Percentiles rank a stretch among this genome's conserved stretches.
Conservation (phyloP, 2,113 vertebrate species). For the Hippocampus mohnikei region DNA sequence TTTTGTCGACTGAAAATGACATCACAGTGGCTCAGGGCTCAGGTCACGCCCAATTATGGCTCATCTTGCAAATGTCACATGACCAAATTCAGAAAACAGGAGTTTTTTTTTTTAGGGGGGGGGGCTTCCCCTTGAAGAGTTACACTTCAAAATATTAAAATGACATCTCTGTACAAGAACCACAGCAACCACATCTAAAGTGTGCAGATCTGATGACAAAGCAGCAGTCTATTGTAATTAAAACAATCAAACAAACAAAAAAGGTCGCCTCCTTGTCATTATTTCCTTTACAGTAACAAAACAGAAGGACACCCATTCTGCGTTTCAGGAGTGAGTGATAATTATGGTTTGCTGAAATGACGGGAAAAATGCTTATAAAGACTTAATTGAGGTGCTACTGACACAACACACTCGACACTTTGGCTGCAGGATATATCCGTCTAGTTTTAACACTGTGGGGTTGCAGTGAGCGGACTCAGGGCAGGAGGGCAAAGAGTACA, state of each 20-base stretch:
- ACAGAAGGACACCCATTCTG: slow-evolving; percentile 61
- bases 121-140: slow-evolving; percentile 40
- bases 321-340: slow-evolving; percentile 60
- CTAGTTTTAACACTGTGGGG: background rate
- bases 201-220: slow-evolving; percentile 19
- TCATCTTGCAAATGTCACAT: too few relatives aligned
- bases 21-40: too few relatives aligned
- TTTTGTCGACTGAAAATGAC: too few relatives aligned
- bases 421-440: slow-evolving; percentile 1
- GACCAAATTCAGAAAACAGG: too few relatives aligned
- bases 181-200: slow-evolving; percentile 65
- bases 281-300: slow-evolving; percentile 48
- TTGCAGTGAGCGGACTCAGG: background rate
- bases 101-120: too few relatives aligned
- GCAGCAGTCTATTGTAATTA: background rate
- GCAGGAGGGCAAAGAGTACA: background rate
- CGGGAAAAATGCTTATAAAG: background rate
- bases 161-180: slow-evolving; percentile 63
- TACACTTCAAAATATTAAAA: slow-evolving; percentile 67
- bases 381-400: slow-evolving; percentile 22
- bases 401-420: slow-evolving; percentile 8
- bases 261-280: slow-evolving; percentile 18
- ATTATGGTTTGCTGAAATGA: slow-evolving; percentile 65
- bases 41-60: too few relatives aligned
- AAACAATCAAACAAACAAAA: background rate